phyloP scores from a whole-genome alignment of 2,797 vertebrate genomes.

The Brachyrhaphis roseni region DNA sequence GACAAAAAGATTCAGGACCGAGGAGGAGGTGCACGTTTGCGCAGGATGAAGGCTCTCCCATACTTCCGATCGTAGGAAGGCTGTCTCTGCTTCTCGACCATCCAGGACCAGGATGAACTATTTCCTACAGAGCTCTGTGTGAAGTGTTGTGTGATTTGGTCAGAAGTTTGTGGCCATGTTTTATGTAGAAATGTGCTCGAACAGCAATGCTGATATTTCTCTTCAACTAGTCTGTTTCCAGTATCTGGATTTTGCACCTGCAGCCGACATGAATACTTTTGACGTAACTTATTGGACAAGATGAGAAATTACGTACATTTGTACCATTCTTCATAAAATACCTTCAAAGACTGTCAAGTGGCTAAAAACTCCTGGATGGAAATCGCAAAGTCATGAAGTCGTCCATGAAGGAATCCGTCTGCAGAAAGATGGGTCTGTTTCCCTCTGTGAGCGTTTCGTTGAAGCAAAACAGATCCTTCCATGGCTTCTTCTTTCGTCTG shows the following conservation, averaged over 20 bases:
- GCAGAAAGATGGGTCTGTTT: background rate
- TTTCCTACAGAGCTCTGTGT: background rate
- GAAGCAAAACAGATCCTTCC: background rate
- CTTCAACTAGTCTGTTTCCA: background rate
- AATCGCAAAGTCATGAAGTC: background rate
- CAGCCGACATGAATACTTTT: background rate
- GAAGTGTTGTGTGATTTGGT: background rate
- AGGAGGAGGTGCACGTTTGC: background rate
- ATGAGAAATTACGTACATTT: background rate
- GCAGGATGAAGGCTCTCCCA: background rate
- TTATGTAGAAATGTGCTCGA: background rate
- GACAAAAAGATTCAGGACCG: background rate
- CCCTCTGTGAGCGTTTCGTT: background rate
- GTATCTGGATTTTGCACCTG: background rate
- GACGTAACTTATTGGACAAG: background rate
- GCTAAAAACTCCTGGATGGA: background rate
- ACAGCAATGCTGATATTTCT: background rate
- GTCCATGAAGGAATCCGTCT: background rate
- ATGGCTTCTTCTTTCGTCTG: background rate
- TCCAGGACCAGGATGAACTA: background rate
- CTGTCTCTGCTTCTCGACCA: background rate
- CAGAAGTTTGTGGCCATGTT: background rate
- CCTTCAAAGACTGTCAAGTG: background rate
- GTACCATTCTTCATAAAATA: background rate
- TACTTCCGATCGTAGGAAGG: background rate